Percentiles rank a stretch among this genome's conserved stretches.
Evolutionary conservation across 2,797 vertebrate species (phyloP).

Genomic region (Artibeus lituratus): DNA sequence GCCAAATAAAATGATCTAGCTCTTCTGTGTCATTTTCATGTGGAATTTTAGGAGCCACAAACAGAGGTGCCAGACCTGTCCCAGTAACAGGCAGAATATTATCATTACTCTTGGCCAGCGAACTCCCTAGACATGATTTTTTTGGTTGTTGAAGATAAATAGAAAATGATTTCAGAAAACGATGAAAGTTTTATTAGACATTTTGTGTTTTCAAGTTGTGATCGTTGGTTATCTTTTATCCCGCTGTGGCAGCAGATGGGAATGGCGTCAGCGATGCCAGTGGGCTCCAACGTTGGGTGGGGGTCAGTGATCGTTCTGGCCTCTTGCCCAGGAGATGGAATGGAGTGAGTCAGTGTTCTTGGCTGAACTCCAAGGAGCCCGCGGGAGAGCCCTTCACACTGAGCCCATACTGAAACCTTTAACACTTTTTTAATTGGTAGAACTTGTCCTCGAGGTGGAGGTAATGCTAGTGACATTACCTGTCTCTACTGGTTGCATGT

Average conservation of each 20-base stretch:
- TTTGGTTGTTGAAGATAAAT: conserved; percentile 23
- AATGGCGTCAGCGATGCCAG: conserved; percentile 29
- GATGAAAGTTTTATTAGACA: neutral
- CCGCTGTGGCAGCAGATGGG: conserved; percentile 55
- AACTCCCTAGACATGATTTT: neutral
- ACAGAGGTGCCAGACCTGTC: neutral
- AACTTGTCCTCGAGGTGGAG: neutral
- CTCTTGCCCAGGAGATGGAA: conserved; percentile 47
- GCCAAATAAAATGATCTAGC: neutral
- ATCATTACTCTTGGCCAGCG: neutral
- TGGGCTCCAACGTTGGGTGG: conserved; percentile 10
- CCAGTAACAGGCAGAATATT: neutral
- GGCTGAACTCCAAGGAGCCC: conserved; percentile 43
- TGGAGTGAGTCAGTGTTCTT: conserved; percentile 49
- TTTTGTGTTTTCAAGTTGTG: conserved; percentile 38
- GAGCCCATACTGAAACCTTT: conserved; percentile 39
- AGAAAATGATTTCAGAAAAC: conserved; percentile 16
- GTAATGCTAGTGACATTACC: neutral
- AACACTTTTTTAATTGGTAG: conserved; percentile 22
- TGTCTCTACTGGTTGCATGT: neutral
- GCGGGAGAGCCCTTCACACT: neutral
- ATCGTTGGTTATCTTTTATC: conserved; percentile 29
- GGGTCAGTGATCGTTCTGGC: conserved; percentile 53
- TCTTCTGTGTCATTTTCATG: neutral
- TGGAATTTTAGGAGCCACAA: neutral